These are phyloP conservation scores for Tiliacea aurago DNA, from an alignment of 2,888 invertebrate genomes.

Conservation along the genomic window DNA sequence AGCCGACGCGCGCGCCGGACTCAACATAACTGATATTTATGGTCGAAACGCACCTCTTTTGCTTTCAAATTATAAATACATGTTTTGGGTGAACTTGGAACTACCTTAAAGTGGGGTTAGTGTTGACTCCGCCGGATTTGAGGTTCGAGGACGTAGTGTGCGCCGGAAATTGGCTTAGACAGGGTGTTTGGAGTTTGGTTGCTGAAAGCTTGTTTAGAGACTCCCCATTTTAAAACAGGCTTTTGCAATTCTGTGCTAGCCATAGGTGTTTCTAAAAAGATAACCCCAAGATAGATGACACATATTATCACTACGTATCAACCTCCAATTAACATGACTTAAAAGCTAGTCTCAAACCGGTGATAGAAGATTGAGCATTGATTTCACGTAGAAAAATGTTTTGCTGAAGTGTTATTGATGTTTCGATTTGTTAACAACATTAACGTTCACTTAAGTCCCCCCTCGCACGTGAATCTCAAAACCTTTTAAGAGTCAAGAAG, in stretches of 20 bases:
- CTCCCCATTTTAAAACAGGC: constrained; percentile 9
- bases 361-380: constrained; percentile 9
- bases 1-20: constrained; percentile 67
- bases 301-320: too few species aligned
- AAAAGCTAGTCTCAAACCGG: background rate
- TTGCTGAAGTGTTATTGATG: constrained; percentile 33
- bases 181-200: constrained; percentile 15
- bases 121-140: constrained; percentile 52
- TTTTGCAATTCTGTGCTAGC: background rate
- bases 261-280: background rate
- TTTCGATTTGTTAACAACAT: constrained; percentile 47
- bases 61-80: constrained; percentile 67
- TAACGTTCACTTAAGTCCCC: constrained; percentile 42
- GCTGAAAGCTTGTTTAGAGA: constrained; percentile 27
- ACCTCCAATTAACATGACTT: too few species aligned
- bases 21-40: constrained; percentile 85
- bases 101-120: constrained; percentile 66
- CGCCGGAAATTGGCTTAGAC: constrained; percentile 47
- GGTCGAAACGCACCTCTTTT: constrained; percentile 79
- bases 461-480: constrained; percentile 55
- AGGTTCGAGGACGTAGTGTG: constrained; percentile 32
- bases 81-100: constrained; percentile 64
- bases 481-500: constrained; percentile 63
- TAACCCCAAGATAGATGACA: background rate
- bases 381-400: constrained; percentile 11